Percentiles rank a stretch among this genome's conserved stretches.
These are phyloP conservation scores for Monopterus albus DNA, from an alignment of 2,113 vertebrate genomes.

Conservation along the genomic window DNA sequence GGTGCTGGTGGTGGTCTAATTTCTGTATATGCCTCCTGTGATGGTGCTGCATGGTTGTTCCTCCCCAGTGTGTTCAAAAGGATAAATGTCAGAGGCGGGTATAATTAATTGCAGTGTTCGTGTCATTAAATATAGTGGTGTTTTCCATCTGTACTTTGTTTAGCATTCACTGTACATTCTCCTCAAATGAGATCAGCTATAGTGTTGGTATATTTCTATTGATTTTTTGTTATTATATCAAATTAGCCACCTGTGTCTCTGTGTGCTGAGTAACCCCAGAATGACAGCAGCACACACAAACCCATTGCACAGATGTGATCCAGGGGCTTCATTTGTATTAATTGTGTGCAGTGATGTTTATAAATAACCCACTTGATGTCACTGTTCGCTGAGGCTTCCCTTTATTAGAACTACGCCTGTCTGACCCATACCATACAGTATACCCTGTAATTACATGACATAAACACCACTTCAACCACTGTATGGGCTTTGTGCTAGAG, in stretches of 20 bases:
- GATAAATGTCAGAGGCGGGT: not conserved
- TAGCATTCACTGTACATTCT: not conserved
- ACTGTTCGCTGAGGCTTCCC: conserved; percentile 52
- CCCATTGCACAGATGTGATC: conserved; percentile 31
- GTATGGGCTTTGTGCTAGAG: not conserved
- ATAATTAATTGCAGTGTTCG: not conserved
- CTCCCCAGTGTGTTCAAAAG: not conserved
- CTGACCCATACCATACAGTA: not conserved
- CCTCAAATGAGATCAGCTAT: not conserved
- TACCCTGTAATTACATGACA: not conserved
- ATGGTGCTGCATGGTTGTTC: not conserved
- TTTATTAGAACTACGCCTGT: conserved; percentile 32
- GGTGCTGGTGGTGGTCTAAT: too few species aligned
- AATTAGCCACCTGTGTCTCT: not conserved
- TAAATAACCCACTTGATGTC: conserved; percentile 66
- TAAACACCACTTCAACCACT: not conserved
- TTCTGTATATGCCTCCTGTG: too few species aligned
- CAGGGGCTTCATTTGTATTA: conserved; percentile 43
- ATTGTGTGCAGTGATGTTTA: conserved; percentile 44
- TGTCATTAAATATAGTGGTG: not conserved
- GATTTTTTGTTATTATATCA: not conserved
- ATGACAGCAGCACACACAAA: conserved; percentile 29
- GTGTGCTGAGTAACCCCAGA: conserved; percentile 5
- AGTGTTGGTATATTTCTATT: not conserved
- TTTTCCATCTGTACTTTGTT: not conserved